Evolutionary conservation across 2,888 invertebrate species (phyloP), one percentile per base, ranked within the genome.

Genomic region (Hirtodrosophila duncani): DNA sequence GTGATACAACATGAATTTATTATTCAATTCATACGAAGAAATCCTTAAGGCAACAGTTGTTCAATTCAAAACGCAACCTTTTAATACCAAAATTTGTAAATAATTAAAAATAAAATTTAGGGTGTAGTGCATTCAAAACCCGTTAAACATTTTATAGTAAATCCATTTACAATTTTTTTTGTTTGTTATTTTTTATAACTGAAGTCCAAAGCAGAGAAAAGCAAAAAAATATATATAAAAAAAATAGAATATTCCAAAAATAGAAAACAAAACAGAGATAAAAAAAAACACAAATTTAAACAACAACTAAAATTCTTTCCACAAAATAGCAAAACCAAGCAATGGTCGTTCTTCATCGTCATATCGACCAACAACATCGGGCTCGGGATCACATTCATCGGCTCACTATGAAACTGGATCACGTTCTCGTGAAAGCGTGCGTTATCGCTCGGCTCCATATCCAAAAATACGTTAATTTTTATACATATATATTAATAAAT

Each of bases 291-390:
- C 52, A 55, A 62, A 52, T 67, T 77, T 72, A 75, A 74, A 74
- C 57, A 74, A 77, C 63, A 80, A 65, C 67, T 67, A 71, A 84
- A 84, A 75, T 82, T 81, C 75, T 82, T 75, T 83, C 70, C 70
- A n/a, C n/a, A 81, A 84, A 85, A 66, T 85, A 85, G 86, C 86
- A 75, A 85, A 85, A 84, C 81, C 86, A 82, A 86, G 83, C 83
- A 85, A 86, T 65, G 85, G 85, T 85, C 85, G 85, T 52, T 85
- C 85, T 27, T 85, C 85, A 66, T 85, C 85, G 63, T 81, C 85
- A 65, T 85, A 85, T 81, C 81, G 86, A 81, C 86, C 86, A 55
- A 75, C 86, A 42, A 79, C 85, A 63, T 84, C 86, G 67, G 83
- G 84, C 68, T 84, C 85, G 78, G 83, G 85, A 71, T 84, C 85